Conservation (phyloP, 2,797 vertebrate species). For the Coilia nasus region DNA sequence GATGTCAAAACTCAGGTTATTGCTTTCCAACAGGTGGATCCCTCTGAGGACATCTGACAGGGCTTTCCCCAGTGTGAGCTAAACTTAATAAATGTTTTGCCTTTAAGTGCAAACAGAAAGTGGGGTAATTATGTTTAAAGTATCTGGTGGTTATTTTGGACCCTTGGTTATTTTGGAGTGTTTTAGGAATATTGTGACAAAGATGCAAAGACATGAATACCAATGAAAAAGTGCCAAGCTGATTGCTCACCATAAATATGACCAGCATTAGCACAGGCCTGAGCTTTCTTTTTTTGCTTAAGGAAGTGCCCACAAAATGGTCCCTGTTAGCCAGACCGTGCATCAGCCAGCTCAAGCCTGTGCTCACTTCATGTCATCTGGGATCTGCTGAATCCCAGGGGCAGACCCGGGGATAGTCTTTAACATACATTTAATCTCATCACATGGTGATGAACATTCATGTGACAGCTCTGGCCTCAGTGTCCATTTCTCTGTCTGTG, state of each 20-base stretch:
- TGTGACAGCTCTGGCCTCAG: background rate
- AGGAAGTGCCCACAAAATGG: too few species aligned
- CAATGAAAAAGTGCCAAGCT: too few species aligned
- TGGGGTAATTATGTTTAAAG: background rate
- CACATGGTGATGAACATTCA: background rate
- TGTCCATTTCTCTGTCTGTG: background rate
- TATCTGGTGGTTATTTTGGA: background rate
- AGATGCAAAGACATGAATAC: too few species aligned
- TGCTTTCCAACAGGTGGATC: constrained; percentile 12
- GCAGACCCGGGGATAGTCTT: constrained; percentile 56
- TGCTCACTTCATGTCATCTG: background rate
- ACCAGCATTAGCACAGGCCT: background rate
- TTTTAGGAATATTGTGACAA: too few species aligned
- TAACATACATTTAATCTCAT: constrained; percentile 34
- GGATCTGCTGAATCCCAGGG: background rate
- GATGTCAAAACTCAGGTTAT: background rate
- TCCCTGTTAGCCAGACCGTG: background rate
- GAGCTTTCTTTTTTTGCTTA: too few species aligned
- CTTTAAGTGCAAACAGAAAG: background rate
- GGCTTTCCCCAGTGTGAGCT: background rate
- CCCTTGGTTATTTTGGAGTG: too few species aligned
- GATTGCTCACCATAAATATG: background rate
- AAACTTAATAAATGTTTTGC: background rate
- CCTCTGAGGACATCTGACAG: background rate
- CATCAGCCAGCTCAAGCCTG: background rate